Evolutionary conservation across 2,888 invertebrate species (phyloP), one percentile per base, ranked within the genome.

Genomic region (Tetheella fluctuosa): DNA sequence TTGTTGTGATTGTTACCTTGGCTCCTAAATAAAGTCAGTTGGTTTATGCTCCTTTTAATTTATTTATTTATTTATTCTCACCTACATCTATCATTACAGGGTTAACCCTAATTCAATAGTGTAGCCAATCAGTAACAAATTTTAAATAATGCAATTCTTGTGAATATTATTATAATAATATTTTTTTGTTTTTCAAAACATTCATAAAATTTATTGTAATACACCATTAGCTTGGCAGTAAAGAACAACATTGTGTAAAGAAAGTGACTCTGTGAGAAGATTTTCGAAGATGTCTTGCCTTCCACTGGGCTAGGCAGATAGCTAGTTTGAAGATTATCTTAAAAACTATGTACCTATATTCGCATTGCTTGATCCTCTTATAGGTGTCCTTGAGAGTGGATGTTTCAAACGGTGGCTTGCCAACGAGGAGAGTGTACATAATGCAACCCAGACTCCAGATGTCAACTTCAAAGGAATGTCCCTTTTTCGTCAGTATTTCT

Each of bases 361-460:
- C 98, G 86, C 99, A 99, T 82, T 97, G 97, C 81, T 97, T 98
- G 76, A 99, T 99, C 76, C 97, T 96, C 42, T 96, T 95, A 86
- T 99, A 99, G 0, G 99, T 99, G 82, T 99, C 99, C 83, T 97
- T 98, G 53, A 99, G 94, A 34, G 97, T 97, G 63, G 96, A 96
- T 0, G 99, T 99, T 91, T 99, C 99, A 88, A 99, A 99, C 4
- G 99, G 99, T 23, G 99, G 99, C 79, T 97, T 97, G 17, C 99
- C 99, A 59, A 99, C 97, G 7, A 99, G 94, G 70, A 99, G 91
- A 0, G 99, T 99, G 89, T 98, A 99, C 98, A 99, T 96, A 74
- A 99, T 99, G 89, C 98, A 99, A n/a, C 99, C 99, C 80, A 99
- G 95, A 34, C 99, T 99, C 99, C 99, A 99, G 68, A 99, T 96